Percentiles rank a stretch among this genome's conserved stretches.
These are phyloP conservation scores for Heterodera carotae DNA, from an alignment of 1,140 invertebrate genomes.

Conservation along the genomic window DNA sequence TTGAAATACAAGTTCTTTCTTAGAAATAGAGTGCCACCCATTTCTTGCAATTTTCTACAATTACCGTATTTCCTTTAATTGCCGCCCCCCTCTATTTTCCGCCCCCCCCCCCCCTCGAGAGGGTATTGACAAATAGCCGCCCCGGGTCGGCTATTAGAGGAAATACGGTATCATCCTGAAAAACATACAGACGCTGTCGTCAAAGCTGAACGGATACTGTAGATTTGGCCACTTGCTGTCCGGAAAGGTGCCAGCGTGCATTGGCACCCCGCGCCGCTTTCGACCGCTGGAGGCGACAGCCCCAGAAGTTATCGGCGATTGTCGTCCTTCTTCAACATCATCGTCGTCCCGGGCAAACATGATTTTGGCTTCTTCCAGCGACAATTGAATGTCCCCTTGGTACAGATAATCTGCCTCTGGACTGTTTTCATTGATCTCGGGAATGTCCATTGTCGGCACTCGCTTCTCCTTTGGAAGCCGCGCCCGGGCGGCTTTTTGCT, in stretches of 20 bases:
- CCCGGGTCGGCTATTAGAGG: too few relatives aligned
- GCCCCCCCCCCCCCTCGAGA: too few relatives aligned
- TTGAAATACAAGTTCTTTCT: neutral
- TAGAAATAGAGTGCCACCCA: neutral
- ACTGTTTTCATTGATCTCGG: too few relatives aligned
- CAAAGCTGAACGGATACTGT: conserved; percentile 14
- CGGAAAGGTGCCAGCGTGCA: conserved; percentile 8
- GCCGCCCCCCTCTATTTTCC: too few relatives aligned
- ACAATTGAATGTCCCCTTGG: conserved; percentile 8
- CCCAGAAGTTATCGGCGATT: too few relatives aligned
- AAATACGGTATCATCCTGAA: neutral
- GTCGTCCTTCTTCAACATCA: neutral
- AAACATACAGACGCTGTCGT: conserved; percentile 9
- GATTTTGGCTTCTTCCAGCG: neutral
- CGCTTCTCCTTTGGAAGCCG: too few relatives aligned
- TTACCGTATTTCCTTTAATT: too few relatives aligned
- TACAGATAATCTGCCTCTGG: neutral
- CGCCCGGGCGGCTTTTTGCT: too few relatives aligned
- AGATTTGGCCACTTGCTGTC: neutral
- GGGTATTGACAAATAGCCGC: too few relatives aligned
- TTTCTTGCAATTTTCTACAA: neutral
- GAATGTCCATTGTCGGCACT: too few relatives aligned
- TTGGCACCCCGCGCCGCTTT: neutral
- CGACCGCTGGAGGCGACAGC: neutral
- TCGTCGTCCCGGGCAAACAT: conserved; percentile 1